Base-by-base conservation (phyloP, 1,140 invertebrate genomes). In the Aphaenogaster floridana region DNA sequence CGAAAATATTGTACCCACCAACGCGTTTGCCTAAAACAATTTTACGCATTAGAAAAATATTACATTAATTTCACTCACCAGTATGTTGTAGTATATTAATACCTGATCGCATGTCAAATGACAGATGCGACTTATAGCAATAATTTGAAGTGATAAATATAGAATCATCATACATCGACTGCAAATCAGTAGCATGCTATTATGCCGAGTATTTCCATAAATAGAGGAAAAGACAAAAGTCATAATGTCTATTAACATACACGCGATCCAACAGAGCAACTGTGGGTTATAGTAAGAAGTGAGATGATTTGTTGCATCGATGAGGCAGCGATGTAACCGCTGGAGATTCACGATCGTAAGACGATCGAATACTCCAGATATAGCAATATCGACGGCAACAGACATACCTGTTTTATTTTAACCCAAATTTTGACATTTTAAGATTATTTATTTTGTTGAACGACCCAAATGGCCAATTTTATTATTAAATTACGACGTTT, bases 41-140 rank as follows among this genome's bases (percentile, higher is more conserved):
- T 66, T 80, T 80, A 79, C 17, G 0, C 8, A 54, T 52, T 21
- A 66, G 3, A 15, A 59, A 36, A 59, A 3, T 57, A 36, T 64
- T 42, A 39, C 13, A 3, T 15, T 4, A 57, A 74, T 28, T n/a
- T 50, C n/a, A 8, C 11, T 39, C 6, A 0, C 52, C 6, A 36
- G 4, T 36, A 52, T 5, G n/a, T 17, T 50, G 15, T 52, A 52
- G 0, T 8, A 78, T 28, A 57, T 11, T 36, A 36, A 13, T 69
- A 81, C 79, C 79, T 81, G 50, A 81, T 59, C 17, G 39, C 79
- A 81, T 13, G 79, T 81, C 17, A 81, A 45, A 36, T 81, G n/a
- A 71, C 48, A 81, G 50, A 71, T 48, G 9, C 66, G 50, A 54
- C 79, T 59, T 34, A 71, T 57, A 34, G 52, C 21, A n/a, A 71